Evolutionary conservation across 2,797 vertebrate species (phyloP).

Genomic region (Ambastaia sidthimunki): DNA sequence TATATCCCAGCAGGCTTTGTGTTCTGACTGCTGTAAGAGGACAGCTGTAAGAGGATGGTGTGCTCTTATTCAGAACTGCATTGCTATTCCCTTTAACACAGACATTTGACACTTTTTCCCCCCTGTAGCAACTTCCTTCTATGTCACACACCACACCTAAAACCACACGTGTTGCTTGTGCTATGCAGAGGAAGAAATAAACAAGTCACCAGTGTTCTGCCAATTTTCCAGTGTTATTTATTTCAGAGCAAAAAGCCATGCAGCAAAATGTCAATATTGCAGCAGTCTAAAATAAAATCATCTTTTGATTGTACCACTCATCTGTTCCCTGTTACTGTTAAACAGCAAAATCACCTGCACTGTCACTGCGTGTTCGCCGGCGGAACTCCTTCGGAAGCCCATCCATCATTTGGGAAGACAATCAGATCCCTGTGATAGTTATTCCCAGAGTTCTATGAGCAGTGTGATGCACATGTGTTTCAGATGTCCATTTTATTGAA

Average conservation of each 20-base stretch:
- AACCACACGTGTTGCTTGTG: background rate
- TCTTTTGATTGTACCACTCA: background rate
- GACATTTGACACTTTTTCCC: background rate
- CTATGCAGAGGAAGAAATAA: background rate
- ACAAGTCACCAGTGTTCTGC: background rate
- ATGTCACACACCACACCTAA: background rate
- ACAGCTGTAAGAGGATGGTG: background rate
- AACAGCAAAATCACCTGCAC: conserved; percentile 72
- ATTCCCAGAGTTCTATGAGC: conserved; percentile 2
- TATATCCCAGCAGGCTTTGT: background rate
- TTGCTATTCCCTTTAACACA: no score
- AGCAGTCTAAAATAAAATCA: background rate
- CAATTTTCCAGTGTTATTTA: background rate
- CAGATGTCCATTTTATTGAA: conserved; percentile 67
- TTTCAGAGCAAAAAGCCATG: background rate
- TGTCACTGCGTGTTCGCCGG: conserved; percentile 68
- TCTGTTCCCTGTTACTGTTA: background rate
- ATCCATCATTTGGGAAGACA: conserved; percentile 66
- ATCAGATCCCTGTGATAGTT: conserved; percentile 14
- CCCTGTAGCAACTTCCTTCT: background rate
- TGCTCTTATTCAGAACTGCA: conserved; percentile 9
- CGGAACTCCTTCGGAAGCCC: conserved; percentile 61
- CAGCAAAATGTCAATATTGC: background rate
- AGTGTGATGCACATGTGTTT: conserved; percentile 26
- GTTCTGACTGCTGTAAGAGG: no score